phyloP scores from a whole-genome alignment of 2,888 invertebrate species.

The Hirudinaria manillensis region DNA sequence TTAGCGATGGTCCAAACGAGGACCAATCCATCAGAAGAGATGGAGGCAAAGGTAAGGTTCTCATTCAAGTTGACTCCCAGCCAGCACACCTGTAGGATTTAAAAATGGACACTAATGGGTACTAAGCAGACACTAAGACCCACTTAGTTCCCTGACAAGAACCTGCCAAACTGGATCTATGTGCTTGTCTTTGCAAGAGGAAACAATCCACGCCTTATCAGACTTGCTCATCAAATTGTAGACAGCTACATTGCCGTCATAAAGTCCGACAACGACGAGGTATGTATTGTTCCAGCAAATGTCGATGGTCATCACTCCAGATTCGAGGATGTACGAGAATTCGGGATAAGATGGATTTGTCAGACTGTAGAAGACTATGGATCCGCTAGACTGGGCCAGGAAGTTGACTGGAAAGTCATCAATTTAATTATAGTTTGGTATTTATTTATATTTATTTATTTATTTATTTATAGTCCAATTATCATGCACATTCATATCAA shows the following conservation, averaged over 20 bases:
- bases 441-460: no score
- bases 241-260: slow-evolving; percentile 83
- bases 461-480: no score
- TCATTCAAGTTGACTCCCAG: slow-evolving; percentile 82
- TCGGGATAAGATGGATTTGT: slow-evolving; percentile 93
- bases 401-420: slow-evolving; percentile 69
- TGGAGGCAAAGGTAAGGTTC: slow-evolving; percentile 83
- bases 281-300: slow-evolving; percentile 70
- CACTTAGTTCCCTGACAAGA: background rate
- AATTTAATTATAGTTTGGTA: background rate
- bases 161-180: slow-evolving; percentile 79
- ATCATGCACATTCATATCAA: no score
- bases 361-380: slow-evolving; percentile 78
- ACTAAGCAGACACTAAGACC: background rate
- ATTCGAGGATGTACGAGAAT: slow-evolving; percentile 72
- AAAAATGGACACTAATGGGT: background rate
- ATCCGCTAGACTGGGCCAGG: slow-evolving; percentile 68
- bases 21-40: slow-evolving; percentile 81
- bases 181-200: slow-evolving; percentile 75
- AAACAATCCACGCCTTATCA: slow-evolving; percentile 59
- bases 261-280: slow-evolving; percentile 71
- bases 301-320: slow-evolving; percentile 81
- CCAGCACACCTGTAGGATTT: slow-evolving; percentile 68
- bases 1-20: slow-evolving; percentile 63
- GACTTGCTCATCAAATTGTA: slow-evolving; percentile 66